Conservation (phyloP, 2,113 vertebrate species). For the Ramphastos sulfuratus region DNA sequence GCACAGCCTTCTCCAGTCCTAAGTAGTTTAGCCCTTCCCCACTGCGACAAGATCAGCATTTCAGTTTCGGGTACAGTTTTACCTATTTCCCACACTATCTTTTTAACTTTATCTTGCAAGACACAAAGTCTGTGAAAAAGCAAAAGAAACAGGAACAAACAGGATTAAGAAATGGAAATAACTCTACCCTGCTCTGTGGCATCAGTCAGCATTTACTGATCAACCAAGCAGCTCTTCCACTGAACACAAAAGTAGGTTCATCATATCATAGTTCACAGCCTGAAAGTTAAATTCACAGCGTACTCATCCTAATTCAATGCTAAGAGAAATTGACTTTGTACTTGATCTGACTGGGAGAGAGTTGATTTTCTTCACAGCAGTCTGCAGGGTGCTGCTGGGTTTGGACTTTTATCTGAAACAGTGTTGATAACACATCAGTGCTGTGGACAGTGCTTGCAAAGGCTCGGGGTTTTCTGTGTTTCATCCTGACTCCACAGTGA, state of each 20-base stretch:
- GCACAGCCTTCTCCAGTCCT: not conserved
- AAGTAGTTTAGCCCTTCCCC: not conserved
- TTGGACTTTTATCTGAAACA: not conserved
- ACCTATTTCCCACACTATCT: not conserved
- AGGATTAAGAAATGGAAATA: constrained; percentile 22
- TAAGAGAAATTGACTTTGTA: not conserved
- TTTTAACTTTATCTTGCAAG: not conserved
- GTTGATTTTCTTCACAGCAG: not conserved
- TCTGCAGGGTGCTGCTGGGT: not conserved
- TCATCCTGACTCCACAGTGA: not conserved
- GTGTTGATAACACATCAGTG: not conserved
- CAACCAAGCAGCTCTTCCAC: not conserved
- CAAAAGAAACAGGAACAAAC: not conserved
- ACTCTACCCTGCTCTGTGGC: not conserved
- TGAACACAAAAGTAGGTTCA: not conserved
- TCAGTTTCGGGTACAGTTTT: constrained; percentile 3
- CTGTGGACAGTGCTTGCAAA: not conserved
- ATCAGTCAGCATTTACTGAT: constrained; percentile 6
- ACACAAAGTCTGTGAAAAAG: not conserved
- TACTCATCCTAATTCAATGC: not conserved
- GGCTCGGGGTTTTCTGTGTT: not conserved
- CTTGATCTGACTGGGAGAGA: not conserved
- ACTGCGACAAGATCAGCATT: not conserved
- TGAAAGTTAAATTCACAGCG: not conserved
- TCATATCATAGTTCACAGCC: not conserved